Evolutionary conservation across 2,797 vertebrate genomes (phyloP), one percentile per base, ranked within the genome.

Genomic region (Thripadectes ignobilis): DNA sequence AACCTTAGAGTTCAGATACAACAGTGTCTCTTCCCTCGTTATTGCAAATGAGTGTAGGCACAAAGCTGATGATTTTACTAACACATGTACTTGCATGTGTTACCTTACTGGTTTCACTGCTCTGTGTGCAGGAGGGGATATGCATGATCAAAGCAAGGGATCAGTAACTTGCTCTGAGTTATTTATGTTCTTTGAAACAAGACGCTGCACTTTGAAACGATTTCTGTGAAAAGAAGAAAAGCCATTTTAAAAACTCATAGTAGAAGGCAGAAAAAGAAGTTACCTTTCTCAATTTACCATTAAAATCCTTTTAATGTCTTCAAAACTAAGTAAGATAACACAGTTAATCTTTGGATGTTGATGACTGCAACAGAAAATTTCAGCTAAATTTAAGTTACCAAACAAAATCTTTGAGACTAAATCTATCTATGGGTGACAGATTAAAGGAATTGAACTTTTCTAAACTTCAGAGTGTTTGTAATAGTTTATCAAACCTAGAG

Each of bases 401-500:
- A 61, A 76, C 24, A 77, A 24, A 67, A 81, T 52, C 26, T 36
- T 75, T 49, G 43, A 87, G 20, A 95, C 84, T 96, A 97, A 96
- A 95, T 96, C 85, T 97, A 85, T 7, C 52, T 75, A 38, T 4
- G 1, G 20, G 83, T 83, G 89, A 88, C 68, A 92, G 48, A 83
- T 96, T 96, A 90, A 94, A 97, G 39, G 73, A 94, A 95, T 94
- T 19, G 7, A 71, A 32, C 69, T 96, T 96, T 96, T 85, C 66
- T 93, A 89, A 92, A 93, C 54, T 95, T 97, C 92, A 86, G 80
- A 96, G 67, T 94, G 30, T 79, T 80, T 72, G 71, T 82, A 97
- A 95, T 96, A 96, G 95, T 94, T 98, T 95, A 97, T 88, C 88
- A 97, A 97, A 93, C 22, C 58, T 82, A 74, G 51, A 94, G 66